Evolutionary conservation across 30 jellyfish, hydroid and myxozoan genomes (phyloP).

Genomic region (Pelagia noctiluca): DNA sequence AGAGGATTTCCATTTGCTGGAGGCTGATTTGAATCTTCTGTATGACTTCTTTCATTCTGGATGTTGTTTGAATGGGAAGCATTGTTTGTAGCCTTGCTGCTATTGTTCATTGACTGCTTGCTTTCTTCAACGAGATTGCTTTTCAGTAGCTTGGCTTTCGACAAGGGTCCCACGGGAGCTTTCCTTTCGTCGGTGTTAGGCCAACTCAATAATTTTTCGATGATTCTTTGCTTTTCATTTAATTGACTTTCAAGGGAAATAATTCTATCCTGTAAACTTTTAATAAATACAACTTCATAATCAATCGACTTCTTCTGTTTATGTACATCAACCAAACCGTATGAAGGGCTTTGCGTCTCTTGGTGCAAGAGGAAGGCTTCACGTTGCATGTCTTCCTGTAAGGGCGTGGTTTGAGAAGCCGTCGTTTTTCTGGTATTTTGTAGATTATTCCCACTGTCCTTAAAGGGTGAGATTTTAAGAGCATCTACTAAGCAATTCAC

Average conservation of each 20-base stretch:
- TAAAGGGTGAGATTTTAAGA: not conserved
- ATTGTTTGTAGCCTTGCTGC: conserved; percentile 4
- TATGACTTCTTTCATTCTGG: not conserved
- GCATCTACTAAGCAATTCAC: not conserved
- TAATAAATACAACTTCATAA: not conserved
- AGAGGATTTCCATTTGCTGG: conserved; percentile 2
- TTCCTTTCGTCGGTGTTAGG: not conserved
- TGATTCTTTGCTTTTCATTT: not conserved
- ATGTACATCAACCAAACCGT: conserved; percentile 1
- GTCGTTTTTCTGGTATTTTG: not conserved
- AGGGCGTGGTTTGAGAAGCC: conserved; percentile 3
- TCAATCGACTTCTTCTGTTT: not conserved
- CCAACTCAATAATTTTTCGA: not conserved
- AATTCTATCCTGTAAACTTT: not conserved
- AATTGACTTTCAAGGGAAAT: not conserved
- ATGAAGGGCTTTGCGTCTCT: not conserved
- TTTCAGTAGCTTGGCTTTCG: not conserved
- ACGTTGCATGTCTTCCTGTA: conserved; percentile 3
- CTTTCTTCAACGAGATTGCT: not conserved
- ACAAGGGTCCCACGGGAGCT: conserved; percentile 5
- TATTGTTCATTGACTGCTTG: not conserved
- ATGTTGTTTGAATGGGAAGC: not conserved
- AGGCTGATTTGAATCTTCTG: not conserved
- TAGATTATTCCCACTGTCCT: not conserved
- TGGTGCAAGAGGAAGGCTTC: not conserved